Percentiles rank a stretch among this genome's conserved stretches.
Evolutionary conservation across 2,113 vertebrate genomes (phyloP).

Genomic region (Eretmochelys imbricata): DNA sequence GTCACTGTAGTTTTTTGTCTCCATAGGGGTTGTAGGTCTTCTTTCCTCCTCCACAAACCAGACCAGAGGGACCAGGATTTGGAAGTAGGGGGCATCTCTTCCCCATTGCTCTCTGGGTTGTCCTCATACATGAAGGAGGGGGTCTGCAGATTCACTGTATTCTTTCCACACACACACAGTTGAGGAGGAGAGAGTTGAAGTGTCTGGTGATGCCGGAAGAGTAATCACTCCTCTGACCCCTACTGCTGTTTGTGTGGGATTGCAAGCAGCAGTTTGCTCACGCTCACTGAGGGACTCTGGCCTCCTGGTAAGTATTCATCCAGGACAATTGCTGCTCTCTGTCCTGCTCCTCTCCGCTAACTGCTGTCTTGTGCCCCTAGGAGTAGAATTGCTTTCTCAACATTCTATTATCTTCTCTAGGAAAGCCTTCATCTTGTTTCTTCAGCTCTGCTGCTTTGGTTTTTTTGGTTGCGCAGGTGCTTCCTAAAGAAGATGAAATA

Average conservation of each 20-base stretch:
- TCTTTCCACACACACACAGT: background rate
- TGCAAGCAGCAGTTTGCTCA: accelerated
- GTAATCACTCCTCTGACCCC: background rate
- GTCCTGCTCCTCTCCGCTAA: background rate
- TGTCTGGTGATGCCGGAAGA: background rate
- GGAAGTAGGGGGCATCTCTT: background rate
- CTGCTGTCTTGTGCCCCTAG: background rate
- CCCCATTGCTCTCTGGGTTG: background rate
- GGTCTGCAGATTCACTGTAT: background rate
- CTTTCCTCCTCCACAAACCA: background rate
- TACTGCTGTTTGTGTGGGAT: accelerated
- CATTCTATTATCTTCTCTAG: slow-evolving; percentile 37
- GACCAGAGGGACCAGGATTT: background rate
- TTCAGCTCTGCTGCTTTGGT: accelerated
- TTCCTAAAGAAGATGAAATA: slow-evolving; percentile 38
- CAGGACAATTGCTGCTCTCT: background rate
- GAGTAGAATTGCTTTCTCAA: background rate
- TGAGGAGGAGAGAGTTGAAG: background rate
- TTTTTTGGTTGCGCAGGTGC: background rate
- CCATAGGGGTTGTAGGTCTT: background rate
- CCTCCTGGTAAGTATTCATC: background rate
- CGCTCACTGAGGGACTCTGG: accelerated
- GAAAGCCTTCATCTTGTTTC: slow-evolving; percentile 16
- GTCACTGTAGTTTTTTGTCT: background rate
- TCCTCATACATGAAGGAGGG: background rate